Percentiles rank a stretch among this genome's conserved stretches.
These are phyloP conservation scores for Xiphophorus birchmanni DNA, from an alignment of 2,797 vertebrate species.

Conservation along the genomic window DNA sequence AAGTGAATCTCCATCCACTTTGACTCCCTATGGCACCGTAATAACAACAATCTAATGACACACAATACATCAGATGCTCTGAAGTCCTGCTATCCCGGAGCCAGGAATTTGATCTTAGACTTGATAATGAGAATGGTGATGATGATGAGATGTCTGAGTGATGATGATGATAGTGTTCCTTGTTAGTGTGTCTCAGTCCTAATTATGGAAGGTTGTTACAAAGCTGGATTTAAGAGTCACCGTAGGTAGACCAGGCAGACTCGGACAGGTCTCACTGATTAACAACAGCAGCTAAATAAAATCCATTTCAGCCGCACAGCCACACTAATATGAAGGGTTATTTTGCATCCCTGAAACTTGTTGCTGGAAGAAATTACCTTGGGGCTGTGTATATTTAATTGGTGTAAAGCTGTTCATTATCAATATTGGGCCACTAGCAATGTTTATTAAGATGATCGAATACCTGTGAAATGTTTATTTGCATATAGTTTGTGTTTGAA, in stretches of 20 bases:
- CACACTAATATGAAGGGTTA: conserved; percentile 48
- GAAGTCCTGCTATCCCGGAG: conserved; percentile 72
- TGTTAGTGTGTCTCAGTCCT: conserved; percentile 76
- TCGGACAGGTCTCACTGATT: conserved; percentile 63
- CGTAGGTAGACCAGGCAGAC: conserved; percentile 59
- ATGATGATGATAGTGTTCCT: conserved; percentile 75
- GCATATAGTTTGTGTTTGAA: neutral
- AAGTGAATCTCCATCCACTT: conserved; percentile 74
- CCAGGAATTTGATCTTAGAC: conserved; percentile 72
- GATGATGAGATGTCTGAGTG: conserved; percentile 78
- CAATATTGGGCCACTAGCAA: conserved; percentile 25
- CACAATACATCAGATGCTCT: conserved; percentile 76
- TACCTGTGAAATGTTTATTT: conserved; percentile 24
- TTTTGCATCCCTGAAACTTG: conserved; percentile 59
- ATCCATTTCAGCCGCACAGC: conserved; percentile 43
- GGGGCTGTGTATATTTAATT: conserved; percentile 25
- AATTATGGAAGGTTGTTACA: conserved; percentile 77
- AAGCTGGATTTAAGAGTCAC: conserved; percentile 70
- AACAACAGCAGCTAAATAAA: conserved; percentile 65
- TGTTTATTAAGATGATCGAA: conserved; percentile 39
- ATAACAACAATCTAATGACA: conserved; percentile 81
- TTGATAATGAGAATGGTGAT: conserved; percentile 79
- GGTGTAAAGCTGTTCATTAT: conserved; percentile 29
- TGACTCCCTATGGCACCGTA: conserved; percentile 77
- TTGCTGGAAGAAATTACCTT: conserved; percentile 53